phyloP scores from a whole-genome alignment of 2,113 vertebrate genomes.

The Hydrochoerus hydrochaeris region DNA sequence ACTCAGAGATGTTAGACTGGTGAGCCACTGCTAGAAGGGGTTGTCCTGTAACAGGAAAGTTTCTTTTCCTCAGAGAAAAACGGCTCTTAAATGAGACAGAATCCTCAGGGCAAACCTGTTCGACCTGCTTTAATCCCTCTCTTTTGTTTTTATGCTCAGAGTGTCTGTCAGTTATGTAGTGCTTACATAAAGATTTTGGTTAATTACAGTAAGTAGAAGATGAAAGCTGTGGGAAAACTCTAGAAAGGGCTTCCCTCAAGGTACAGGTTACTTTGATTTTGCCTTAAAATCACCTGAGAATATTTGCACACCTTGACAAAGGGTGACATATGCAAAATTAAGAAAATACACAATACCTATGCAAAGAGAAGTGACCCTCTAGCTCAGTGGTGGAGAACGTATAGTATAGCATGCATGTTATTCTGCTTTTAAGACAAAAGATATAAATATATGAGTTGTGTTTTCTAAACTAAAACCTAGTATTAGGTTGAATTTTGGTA shows the following conservation, averaged over 20 bases:
- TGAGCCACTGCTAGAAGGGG: neutral
- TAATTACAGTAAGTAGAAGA: neutral
- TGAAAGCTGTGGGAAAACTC: neutral
- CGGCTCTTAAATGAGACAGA: neutral
- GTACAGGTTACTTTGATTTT: neutral
- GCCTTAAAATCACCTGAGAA: slow-evolving; percentile 40
- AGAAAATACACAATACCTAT: slow-evolving; percentile 40
- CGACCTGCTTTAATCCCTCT: neutral
- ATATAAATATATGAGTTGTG: neutral
- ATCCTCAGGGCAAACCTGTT: slow-evolving; percentile 5
- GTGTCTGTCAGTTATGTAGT: neutral
- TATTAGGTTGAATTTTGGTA: neutral
- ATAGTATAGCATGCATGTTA: neutral
- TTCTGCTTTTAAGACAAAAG: neutral
- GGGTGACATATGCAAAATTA: neutral
- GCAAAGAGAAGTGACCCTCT: slow-evolving; percentile 9
- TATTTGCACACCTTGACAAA: neutral
- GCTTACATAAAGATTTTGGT: neutral
- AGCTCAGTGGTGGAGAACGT: neutral
- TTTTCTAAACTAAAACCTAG: neutral
- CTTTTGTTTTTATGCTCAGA: neutral
- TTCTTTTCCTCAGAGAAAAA: neutral
- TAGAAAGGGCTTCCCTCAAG: neutral
- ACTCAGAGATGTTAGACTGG: neutral
- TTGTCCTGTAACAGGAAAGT: neutral